These are phyloP conservation scores for Gnathonemus echidnorhynchus DNA, from an alignment of 2,113 vertebrate genomes.

Conservation along the genomic window DNA sequence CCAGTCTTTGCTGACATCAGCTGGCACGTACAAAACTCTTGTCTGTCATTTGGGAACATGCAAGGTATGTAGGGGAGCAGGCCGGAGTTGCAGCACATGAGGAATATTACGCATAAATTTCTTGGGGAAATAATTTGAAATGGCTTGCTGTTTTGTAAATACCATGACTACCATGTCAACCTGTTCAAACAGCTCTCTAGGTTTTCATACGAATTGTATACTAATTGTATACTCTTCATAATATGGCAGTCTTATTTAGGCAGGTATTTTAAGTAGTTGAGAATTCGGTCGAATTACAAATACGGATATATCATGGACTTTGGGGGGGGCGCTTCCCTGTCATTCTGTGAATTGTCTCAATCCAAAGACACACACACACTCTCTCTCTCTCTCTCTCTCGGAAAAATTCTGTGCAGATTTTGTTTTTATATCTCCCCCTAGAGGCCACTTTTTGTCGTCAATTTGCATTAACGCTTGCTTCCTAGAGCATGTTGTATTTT, in stretches of 20 bases:
- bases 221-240: background rate
- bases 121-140: background rate
- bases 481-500: background rate
- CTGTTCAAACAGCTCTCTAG: background rate
- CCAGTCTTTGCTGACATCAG: constrained; percentile 34
- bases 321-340: background rate
- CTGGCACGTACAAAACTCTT: constrained; percentile 24
- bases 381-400: no score
- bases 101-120: background rate
- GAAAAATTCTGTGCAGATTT: background rate
- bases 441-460: background rate
- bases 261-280: background rate
- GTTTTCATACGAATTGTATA: background rate
- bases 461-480: background rate
- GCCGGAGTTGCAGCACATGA: background rate
- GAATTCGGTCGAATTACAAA: background rate
- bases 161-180: background rate
- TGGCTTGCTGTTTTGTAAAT: background rate
- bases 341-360: background rate
- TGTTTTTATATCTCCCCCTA: background rate
- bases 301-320: background rate
- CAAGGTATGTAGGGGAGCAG: constrained; percentile 48
- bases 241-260: background rate
- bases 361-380: background rate
- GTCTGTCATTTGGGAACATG: constrained; percentile 47